A percentile compares a stretch with the other conserved stretches of the same genome.
These are phyloP conservation scores for Miniopterus natalensis DNA, from an alignment of 2,113 vertebrate genomes.

Conservation along the genomic window DNA sequence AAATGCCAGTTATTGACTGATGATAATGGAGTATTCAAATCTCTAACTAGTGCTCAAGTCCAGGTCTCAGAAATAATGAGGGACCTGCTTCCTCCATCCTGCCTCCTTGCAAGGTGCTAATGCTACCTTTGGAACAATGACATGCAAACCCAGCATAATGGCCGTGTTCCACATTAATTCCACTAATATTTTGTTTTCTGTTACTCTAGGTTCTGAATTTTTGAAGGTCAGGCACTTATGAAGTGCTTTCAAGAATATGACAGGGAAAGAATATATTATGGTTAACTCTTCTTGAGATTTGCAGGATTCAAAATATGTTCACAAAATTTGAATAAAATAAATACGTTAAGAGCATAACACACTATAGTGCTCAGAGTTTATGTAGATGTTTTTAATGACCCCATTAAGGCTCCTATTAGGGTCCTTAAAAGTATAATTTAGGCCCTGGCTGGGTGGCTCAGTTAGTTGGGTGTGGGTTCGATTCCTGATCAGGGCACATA, in stretches of 20 bases:
- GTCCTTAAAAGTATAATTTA: background rate
- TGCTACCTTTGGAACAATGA: background rate
- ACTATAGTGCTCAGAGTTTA: background rate
- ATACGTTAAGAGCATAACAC: background rate
- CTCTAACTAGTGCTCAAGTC: slow-evolving; percentile 60
- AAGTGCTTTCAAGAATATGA: background rate
- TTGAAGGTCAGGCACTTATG: background rate
- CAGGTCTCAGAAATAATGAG: slow-evolving; percentile 68
- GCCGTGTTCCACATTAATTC: background rate
- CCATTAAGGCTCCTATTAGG: background rate
- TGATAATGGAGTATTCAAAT: slow-evolving; percentile 62
- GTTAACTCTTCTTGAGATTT: background rate
- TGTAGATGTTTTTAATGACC: background rate
- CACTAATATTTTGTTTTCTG: background rate
- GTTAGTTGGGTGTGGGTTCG: background rate
- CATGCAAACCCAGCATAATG: background rate
- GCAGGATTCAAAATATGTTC: background rate
- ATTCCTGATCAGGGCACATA: background rate
- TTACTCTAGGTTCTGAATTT: background rate
- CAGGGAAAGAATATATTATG: background rate
- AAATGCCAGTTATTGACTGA: slow-evolving; percentile 54
- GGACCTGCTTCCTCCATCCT: slow-evolving; percentile 38
- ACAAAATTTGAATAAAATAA: background rate
- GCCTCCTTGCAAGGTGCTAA: background rate
- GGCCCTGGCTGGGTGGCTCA: background rate